phyloP scores from a whole-genome alignment of 1,140 invertebrate species.

The Mercenaria mercenaria region DNA sequence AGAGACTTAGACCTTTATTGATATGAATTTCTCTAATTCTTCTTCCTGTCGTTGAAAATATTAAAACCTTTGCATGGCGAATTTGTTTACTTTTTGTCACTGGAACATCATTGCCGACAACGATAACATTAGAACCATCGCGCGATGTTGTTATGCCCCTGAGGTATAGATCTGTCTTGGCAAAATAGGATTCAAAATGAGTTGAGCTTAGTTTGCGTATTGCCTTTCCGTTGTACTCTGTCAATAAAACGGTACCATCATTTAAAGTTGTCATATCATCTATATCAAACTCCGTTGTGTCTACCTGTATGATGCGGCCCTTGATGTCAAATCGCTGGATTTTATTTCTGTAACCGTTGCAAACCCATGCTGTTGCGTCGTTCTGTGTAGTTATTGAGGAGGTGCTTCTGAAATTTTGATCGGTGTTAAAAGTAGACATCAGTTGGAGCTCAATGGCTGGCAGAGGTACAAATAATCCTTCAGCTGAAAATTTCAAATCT shows the following conservation, averaged over 20 bases:
- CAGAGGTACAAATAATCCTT: constrained; percentile 57
- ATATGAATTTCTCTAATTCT: constrained; percentile 57
- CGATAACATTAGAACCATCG: constrained; percentile 54
- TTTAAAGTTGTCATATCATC: constrained; percentile 54
- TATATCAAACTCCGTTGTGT: constrained; percentile 58
- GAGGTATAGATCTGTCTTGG: constrained; percentile 57
- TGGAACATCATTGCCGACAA: constrained; percentile 60
- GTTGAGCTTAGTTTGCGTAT: constrained; percentile 32
- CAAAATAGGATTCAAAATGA: constrained; percentile 56
- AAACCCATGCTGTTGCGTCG: constrained; percentile 55
- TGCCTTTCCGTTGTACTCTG: constrained; percentile 41
- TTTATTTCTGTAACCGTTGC: constrained; percentile 59
- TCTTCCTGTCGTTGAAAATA: constrained; percentile 44
- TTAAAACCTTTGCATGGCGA: constrained; percentile 45
- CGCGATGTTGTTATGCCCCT: constrained; percentile 41
- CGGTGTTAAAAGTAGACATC: constrained; percentile 48
- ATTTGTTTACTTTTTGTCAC: constrained; percentile 51
- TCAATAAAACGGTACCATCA: constrained; percentile 51
- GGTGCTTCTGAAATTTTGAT: constrained; percentile 45
- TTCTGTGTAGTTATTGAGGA: constrained; percentile 39
- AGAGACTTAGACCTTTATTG: constrained; percentile 40
- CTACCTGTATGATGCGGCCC: constrained; percentile 30
- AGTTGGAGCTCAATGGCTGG: constrained; percentile 59
- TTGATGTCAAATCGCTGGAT: constrained; percentile 51
- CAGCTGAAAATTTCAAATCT: constrained; percentile 49